Conservation (phyloP, 2,113 vertebrate genomes). For the Chaetops frenatus region DNA sequence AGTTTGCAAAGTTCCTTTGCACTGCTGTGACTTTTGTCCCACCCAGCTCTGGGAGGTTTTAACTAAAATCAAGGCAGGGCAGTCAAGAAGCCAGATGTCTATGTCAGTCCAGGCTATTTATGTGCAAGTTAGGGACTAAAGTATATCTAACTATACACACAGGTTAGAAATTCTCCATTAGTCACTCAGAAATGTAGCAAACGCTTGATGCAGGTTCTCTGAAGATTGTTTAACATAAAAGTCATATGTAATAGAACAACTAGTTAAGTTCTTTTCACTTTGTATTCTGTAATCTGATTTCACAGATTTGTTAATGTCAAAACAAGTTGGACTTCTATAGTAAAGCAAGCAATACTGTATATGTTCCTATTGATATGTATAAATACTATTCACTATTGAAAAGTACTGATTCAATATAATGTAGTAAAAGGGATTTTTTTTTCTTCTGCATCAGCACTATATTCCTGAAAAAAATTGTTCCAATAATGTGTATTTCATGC, state of each 20-base stretch:
- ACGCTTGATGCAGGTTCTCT: background rate
- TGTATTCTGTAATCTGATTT: background rate
- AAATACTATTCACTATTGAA: background rate
- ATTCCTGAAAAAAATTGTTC: background rate
- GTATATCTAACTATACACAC: background rate
- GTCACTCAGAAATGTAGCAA: background rate
- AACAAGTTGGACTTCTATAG: background rate
- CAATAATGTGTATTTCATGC: background rate
- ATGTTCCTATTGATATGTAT: background rate
- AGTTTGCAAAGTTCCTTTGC: background rate
- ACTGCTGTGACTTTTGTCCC: background rate
- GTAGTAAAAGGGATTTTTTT: accelerated
- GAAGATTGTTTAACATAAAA: background rate
- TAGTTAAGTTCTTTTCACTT: background rate
- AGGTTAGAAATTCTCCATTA: background rate
- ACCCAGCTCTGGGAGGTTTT: background rate
- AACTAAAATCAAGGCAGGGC: background rate
- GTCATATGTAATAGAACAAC: background rate
- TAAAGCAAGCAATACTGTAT: background rate
- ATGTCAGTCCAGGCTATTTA: background rate
- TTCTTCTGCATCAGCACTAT: background rate
- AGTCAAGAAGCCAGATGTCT: background rate
- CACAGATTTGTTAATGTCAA: background rate
- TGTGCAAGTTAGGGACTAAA: background rate
- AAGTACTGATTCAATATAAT: background rate